Evolutionary conservation across 2,797 vertebrate species (phyloP), one percentile per base, ranked within the genome.

Genomic region (Thaleichthys pacificus): DNA sequence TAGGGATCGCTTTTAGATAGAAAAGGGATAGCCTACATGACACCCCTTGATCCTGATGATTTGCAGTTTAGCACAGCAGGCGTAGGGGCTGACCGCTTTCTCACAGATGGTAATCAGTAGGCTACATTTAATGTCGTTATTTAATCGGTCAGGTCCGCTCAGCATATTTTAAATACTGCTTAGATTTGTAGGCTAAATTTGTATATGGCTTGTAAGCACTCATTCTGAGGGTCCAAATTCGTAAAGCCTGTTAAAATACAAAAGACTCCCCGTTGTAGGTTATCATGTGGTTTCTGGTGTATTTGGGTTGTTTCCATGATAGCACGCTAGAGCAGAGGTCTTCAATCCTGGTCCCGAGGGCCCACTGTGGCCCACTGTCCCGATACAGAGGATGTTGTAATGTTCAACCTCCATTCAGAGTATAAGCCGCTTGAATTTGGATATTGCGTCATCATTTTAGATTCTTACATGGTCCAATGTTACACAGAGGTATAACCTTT

Each of bases 241-340:
- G 91, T 89, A 91, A 93, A 91, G 93, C 94, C 93, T 90, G 93
- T 94, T 94, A 91, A 94, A 92, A 94, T 94, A 95, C 93, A 93
- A 95, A 95, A 74, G 47, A 66, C 80, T 81, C 82, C 80, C 82
- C 76, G 19, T 79, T 70, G 77, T 66, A 73, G 72, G 68, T 70
- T 77, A 71, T 42, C 78, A 77, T 75, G 76, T 81, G 76, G 76
- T 42, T 82, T 77, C 77, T 74, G 56, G 69, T 76, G 74, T 75
- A 47, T 77, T 51, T 14, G 12, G 49, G 49, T 51, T 56, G 51
- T n/a, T 56, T 56, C 51, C 19, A 17, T 56, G 19, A 56, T 15
- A 56, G 4, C 11, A 56, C 51, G 26, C 26, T 26, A n/a, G 17
- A n/a, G 3, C 42, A 47, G 42, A 47, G 42, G 42, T 42, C 9